Percentiles rank a stretch among this genome's conserved stretches.
phyloP scores from a whole-genome alignment of 1,140 invertebrate species.

The Euborellia annulipes region DNA sequence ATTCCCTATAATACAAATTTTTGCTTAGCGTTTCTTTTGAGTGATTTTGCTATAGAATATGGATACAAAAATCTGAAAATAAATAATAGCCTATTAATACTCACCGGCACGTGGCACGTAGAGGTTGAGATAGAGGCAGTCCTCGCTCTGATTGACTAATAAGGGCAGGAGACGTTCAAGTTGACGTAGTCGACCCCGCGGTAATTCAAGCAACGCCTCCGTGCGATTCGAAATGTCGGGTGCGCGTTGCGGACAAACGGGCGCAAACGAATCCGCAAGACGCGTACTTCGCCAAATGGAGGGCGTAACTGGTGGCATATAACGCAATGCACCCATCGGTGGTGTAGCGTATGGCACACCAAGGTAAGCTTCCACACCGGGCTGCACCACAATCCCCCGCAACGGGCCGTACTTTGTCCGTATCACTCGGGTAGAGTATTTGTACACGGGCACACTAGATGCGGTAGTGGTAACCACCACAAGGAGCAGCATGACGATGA shows the following conservation, averaged over 20 bases:
- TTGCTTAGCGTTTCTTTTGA: too few relatives aligned
- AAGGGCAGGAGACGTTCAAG: conserved; percentile 65
- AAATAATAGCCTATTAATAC: too few relatives aligned
- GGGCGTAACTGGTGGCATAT: conserved; percentile 87
- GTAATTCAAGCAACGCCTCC: conserved; percentile 56
- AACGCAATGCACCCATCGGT: conserved; percentile 57
- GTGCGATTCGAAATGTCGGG: conserved; percentile 51
- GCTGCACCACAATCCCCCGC: conserved; percentile 64
- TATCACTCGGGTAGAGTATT: conserved; percentile 63
- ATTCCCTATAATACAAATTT: too few relatives aligned
- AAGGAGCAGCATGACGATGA: not conserved
- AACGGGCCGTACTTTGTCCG: conserved; percentile 75
- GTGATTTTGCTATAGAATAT: too few relatives aligned
- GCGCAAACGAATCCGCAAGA: conserved; percentile 60
- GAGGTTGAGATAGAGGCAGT: conserved; percentile 93
- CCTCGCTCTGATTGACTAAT: conserved; percentile 82
- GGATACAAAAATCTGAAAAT: too few relatives aligned
- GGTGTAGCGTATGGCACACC: conserved; percentile 86
- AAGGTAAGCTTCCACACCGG: conserved; percentile 81
- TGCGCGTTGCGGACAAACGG: conserved; percentile 78
- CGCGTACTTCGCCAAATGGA: conserved; percentile 71
- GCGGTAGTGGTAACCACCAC: conserved; percentile 23
- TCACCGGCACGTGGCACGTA: conserved; percentile 77
- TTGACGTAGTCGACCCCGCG: conserved; percentile 61
- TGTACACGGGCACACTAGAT: conserved; percentile 33